Base-by-base conservation (phyloP, 2,888 invertebrate genomes). In the Blastobasis adustella region DNA sequence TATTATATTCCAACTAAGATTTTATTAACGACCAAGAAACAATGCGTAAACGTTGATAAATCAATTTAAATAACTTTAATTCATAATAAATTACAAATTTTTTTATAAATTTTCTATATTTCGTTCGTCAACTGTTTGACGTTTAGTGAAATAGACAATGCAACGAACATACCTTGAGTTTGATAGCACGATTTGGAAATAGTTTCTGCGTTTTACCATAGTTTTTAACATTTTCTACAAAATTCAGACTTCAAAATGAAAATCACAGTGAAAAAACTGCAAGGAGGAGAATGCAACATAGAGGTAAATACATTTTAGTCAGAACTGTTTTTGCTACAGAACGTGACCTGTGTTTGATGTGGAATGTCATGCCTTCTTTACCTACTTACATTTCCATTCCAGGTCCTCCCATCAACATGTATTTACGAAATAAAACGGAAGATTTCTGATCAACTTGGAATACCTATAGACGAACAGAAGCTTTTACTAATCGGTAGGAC, bases 401-500 rank as follows among this genome's bases (percentile, higher is more conserved):
- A 91, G 91, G 90, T 91, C 39, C 73, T 82, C 47, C 89, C 91
- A 56, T 76, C 80, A 5, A 91, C 91, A 36, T 90, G 90, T 23
- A 91, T 95, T 61, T 78, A 89, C 23, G 92, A 94, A 66, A 81
- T 95, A 40, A 95, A 95, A 73, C 89, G 90, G 57, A 84, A 92
- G 80, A 90, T 94, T 38, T 90, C 91, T 52, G 79, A 83, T 54
- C 87, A 90, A 47, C 73, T 94, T 47, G 90, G 92, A 48, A 92
- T 95, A 60, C 93, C 94, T 8, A 86, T 91, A 9, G 77, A 90
- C 43, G 91, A 93, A 66, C 95, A 95, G 72, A 94, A 92, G 62
- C 78, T 95, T 47, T 81, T 95, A 10, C 82, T 92, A n/a, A 81
- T 91, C 5, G 95, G 95, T 1, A 91, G 93, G 63, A 90, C 94